Evolutionary conservation across 2,888 invertebrate genomes (phyloP).

Genomic region (Eupithecia vulgata): DNA sequence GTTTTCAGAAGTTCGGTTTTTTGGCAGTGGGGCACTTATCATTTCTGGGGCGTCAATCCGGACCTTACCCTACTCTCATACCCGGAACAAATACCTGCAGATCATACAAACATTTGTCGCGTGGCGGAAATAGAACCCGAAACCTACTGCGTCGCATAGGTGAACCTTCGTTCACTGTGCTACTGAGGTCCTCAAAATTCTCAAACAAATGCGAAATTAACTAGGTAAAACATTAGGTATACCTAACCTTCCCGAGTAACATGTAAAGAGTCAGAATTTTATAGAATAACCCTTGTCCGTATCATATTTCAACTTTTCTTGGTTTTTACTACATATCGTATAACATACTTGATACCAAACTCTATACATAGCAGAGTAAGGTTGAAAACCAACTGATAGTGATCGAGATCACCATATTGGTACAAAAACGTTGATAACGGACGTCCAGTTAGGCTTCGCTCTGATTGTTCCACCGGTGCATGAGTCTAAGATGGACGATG

Average conservation of each 20-base stretch:
- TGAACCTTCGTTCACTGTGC: background rate
- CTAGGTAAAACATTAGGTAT: background rate
- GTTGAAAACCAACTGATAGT: conserved; percentile 12
- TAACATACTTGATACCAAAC: background rate
- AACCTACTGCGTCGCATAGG: background rate
- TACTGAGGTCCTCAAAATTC: background rate
- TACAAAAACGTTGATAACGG: conserved; percentile 61
- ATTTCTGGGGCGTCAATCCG: background rate
- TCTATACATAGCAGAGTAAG: conserved; percentile 3
- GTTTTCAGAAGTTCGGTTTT: too few relatives aligned
- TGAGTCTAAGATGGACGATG: conserved; percentile 40
- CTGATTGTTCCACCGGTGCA: conserved; percentile 66
- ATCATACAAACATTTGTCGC: background rate
- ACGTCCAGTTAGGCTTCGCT: conserved; percentile 73
- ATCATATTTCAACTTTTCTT: conserved; percentile 10
- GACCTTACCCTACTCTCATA: background rate
- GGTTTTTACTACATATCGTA: background rate
- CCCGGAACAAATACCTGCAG: background rate
- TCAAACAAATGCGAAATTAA: background rate
- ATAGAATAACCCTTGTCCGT: background rate
- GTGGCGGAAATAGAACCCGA: background rate
- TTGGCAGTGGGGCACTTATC: background rate
- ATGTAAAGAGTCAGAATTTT: background rate
- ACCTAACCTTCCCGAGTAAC: background rate
- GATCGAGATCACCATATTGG: conserved; percentile 28